Evolutionary conservation across 2,797 vertebrate species (phyloP), one percentile per base, ranked within the genome.

Genomic region (Acipenser oxyrinchus): DNA sequence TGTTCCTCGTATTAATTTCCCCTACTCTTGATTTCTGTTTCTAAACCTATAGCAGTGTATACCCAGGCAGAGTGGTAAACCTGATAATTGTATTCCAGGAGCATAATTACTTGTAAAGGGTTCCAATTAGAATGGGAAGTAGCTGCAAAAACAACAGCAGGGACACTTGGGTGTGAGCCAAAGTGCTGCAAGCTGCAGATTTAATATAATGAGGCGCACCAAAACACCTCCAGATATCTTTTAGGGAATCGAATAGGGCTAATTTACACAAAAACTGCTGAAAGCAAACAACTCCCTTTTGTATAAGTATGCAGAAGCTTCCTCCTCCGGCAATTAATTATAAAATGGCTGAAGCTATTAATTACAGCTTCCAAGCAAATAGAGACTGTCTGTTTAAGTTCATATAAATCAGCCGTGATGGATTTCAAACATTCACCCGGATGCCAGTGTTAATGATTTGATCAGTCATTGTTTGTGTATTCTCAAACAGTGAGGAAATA

Each of bases 41-140:
- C 2, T 37, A 37, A 37, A 37, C 23, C 23, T 37, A 37, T 37
- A 37, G 23, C 23, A 37, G 23, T n/a, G 53, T 37, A 37, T 37
- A 37, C 13, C 49, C 50, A 10, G 49, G 23, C 60, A 62, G 64
- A 69, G 67, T 49, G 10, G 67, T 57, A 57, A 57, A 57, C 57
- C 66, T 75, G 72, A 72, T 81, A 73, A 79, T 77, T 77, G 71
- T 70, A 70, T 66, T 73, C 72, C 70, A 6, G 64, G 51, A 6
- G 55, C 10, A 49, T 63, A 57, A 11, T 52, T 64, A 50, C 23
- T 60, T 6, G 55, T 70, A 71, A 62, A 62, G 64, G 65, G 52
- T 66, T 7, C 6, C 69, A 71, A 55, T 70, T 77, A 75, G 74
- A 73, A 71, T 71, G 67, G 63, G 63, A 67, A 49, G 23, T 37